These are phyloP conservation scores for Danaus chrysippus DNA, from an alignment of 2,888 invertebrate species.

Conservation along the genomic window DNA sequence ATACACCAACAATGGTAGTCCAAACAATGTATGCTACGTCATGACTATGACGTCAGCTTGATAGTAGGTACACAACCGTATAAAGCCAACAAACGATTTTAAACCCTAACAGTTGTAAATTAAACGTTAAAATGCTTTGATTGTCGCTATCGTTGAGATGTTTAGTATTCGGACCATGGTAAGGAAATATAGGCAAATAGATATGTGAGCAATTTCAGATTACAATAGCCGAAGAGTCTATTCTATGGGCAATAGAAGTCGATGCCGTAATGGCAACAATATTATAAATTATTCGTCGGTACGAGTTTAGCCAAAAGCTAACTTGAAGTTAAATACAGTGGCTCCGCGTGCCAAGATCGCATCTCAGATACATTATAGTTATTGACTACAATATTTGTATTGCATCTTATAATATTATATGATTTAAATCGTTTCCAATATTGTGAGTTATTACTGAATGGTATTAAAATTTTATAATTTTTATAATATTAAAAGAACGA, in stretches of 20 bases:
- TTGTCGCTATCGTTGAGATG: constrained; percentile 15
- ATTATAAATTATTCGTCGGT: constrained; percentile 28
- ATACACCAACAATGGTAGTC: constrained; percentile 31
- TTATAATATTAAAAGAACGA: too few species aligned
- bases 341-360: constrained; percentile 22
- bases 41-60: constrained; percentile 31
- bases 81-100: background rate
- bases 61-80: constrained; percentile 18
- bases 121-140: constrained; percentile 9
- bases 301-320: constrained; percentile 14
- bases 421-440: background rate
- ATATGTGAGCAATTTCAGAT: constrained; percentile 33
- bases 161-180: constrained; percentile 23
- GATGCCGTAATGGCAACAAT: constrained; percentile 25
- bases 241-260: constrained; percentile 20
- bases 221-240: constrained; percentile 30
- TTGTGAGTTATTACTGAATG: too few species aligned
- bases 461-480: too few species aligned
- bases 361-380: constrained; percentile 15
- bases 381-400: constrained; percentile 7
- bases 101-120: background rate
- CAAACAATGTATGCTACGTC: constrained; percentile 36
- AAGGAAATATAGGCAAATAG: constrained; percentile 35
- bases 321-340: constrained; percentile 20
- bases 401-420: background rate